Evolutionary conservation across 2,888 invertebrate species (phyloP).

Genomic region (Chymomyza fuscimana): DNA sequence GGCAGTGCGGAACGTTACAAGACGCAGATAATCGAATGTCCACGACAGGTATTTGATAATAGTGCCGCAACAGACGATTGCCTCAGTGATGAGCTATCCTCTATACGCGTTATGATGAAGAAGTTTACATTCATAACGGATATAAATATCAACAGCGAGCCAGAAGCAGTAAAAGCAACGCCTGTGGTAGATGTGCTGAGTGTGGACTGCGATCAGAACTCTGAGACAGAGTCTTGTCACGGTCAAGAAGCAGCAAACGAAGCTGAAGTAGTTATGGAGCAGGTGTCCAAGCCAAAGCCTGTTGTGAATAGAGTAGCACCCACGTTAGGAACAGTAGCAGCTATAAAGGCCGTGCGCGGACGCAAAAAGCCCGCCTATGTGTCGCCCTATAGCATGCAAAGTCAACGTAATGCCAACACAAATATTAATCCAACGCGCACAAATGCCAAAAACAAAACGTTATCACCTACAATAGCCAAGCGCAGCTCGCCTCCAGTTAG

Average conservation of each 20-base stretch:
- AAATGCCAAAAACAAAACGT: slow-evolving; percentile 48
- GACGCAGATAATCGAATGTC: slow-evolving; percentile 83
- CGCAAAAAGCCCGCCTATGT: slow-evolving; percentile 85
- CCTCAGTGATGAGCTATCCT: slow-evolving; percentile 65
- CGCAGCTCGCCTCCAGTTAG: slow-evolving; percentile 16
- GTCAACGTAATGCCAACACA: slow-evolving; percentile 56
- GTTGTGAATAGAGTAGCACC: not conserved
- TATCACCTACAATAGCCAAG: slow-evolving; percentile 53
- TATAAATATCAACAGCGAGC: slow-evolving; percentile 77
- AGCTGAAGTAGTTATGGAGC: slow-evolving; percentile 21
- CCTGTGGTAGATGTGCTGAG: slow-evolving; percentile 57
- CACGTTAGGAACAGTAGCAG: slow-evolving; percentile 46
- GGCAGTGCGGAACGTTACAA: slow-evolving; percentile 85
- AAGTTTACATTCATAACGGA: slow-evolving; percentile 75
- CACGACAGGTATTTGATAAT: slow-evolving; percentile 39
- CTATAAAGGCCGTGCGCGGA: slow-evolving; percentile 75
- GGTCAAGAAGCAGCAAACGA: slow-evolving; percentile 49
- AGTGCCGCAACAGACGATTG: slow-evolving; percentile 40
- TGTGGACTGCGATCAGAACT: slow-evolving; percentile 83
- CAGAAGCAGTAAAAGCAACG: slow-evolving; percentile 72
- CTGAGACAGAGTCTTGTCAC: slow-evolving; percentile 81
- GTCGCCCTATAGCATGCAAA: slow-evolving; percentile 82
- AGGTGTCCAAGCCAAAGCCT: slow-evolving; percentile 20
- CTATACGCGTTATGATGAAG: slow-evolving; percentile 75
- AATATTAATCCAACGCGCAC: slow-evolving; percentile 9